Conservation (phyloP, 2,888 invertebrate genomes). For the Drosophila demipolita region DNA sequence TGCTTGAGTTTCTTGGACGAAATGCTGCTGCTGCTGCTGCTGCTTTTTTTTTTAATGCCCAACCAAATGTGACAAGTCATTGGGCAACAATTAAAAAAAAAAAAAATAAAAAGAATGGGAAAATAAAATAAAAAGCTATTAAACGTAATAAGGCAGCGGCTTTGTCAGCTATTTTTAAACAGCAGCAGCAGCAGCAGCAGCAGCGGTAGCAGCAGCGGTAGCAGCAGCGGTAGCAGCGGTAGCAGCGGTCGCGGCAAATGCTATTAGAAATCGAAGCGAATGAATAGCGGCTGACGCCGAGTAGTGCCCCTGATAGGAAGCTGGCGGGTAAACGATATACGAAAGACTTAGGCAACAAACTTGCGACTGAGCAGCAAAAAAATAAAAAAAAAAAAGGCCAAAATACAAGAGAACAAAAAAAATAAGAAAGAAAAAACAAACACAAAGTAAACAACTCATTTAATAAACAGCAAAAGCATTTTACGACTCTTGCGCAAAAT, state of each 20-base stretch:
- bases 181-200: slow-evolving; percentile 20
- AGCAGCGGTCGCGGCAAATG: slow-evolving; percentile 27
- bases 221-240: slow-evolving; percentile 1
- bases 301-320: slow-evolving; percentile 18
- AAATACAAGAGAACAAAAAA: neutral
- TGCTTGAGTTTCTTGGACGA: slow-evolving; percentile 15
- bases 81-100: slow-evolving; percentile 80
- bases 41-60: slow-evolving; percentile 55
- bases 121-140: slow-evolving; percentile 72
- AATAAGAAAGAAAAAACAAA: slow-evolving; percentile 25
- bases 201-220: slow-evolving; percentile 2
- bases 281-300: slow-evolving; percentile 38
- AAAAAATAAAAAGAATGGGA: slow-evolving; percentile 15
- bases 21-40: slow-evolving; percentile 19
- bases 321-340: slow-evolving; percentile 28
- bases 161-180: slow-evolving; percentile 60
- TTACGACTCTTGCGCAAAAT: slow-evolving; percentile 77
- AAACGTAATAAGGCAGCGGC: slow-evolving; percentile 77
- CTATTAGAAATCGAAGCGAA: slow-evolving; percentile 54
- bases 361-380: slow-evolving; percentile 50
- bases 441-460: slow-evolving; percentile 58
- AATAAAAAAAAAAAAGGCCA: neutral
- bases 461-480: slow-evolving; percentile 59
- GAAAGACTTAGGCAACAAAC: slow-evolving; percentile 80
- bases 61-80: slow-evolving; percentile 78